Evolutionary conservation across 2,888 invertebrate genomes (phyloP).

Genomic region (Drosophila anomalata): DNA sequence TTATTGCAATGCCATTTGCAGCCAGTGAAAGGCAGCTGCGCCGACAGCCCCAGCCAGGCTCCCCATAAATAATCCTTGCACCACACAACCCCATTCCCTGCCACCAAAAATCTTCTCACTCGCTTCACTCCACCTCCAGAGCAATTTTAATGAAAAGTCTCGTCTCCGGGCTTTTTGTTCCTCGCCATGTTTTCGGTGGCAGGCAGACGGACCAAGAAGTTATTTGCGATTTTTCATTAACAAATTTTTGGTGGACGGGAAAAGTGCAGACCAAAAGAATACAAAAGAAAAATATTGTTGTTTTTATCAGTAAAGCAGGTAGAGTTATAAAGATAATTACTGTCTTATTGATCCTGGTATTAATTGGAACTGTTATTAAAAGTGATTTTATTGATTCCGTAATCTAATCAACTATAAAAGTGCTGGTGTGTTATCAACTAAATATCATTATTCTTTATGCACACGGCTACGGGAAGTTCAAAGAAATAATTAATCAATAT

Average conservation of each 20-base stretch:
- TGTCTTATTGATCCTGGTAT: not conserved
- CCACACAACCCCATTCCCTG: constrained; percentile 7
- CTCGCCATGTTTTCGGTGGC: constrained; percentile 28
- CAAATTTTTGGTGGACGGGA: constrained; percentile 15
- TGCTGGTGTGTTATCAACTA: not conserved
- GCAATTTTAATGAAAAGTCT: constrained; percentile 58
- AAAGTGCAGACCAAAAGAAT: not conserved
- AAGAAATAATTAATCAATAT: not conserved
- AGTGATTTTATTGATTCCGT: not conserved
- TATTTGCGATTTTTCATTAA: constrained; percentile 44
- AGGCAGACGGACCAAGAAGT: constrained; percentile 26
- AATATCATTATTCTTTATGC: constrained; percentile 1
- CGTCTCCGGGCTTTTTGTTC: constrained; percentile 28
- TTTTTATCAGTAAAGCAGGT: not conserved
- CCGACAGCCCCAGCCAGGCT: constrained; percentile 32
- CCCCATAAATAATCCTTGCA: constrained; percentile 63
- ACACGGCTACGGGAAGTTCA: not conserved
- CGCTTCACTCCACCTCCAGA: constrained; percentile 8
- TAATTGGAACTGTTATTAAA: not conserved
- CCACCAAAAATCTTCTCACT: not conserved
- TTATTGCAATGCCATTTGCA: constrained; percentile 74
- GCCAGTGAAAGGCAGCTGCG: constrained; percentile 65
- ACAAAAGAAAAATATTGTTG: not conserved
- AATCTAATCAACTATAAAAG: constrained; percentile 14
- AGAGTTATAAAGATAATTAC: not conserved